Evolutionary conservation across 2,888 invertebrate genomes (phyloP).

Genomic region (Hoplodrina blanda): DNA sequence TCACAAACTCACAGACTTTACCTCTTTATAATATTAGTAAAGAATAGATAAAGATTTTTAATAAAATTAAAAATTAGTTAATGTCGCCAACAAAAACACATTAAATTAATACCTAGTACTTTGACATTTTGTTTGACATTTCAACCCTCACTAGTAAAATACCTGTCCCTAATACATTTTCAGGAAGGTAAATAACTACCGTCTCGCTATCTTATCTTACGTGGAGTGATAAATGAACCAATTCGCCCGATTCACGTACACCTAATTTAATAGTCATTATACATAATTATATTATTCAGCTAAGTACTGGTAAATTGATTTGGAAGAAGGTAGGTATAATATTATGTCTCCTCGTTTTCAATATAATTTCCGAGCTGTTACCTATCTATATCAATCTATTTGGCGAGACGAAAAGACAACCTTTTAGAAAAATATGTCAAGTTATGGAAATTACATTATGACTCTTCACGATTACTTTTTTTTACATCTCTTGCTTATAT

Average conservation of each 20-base stretch:
- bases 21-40: too few relatives aligned
- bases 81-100: conserved; percentile 27
- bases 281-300: conserved; percentile 32
- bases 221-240: conserved; percentile 54
- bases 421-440: neutral
- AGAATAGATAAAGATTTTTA: too few relatives aligned
- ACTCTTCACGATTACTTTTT: too few relatives aligned
- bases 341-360: conserved; percentile 20
- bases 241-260: conserved; percentile 51
- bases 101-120: conserved; percentile 34
- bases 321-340: conserved; percentile 1
- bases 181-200: conserved; percentile 31
- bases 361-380: conserved; percentile 13
- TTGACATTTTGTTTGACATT: conserved; percentile 39
- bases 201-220: conserved; percentile 50
- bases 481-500: too few relatives aligned
- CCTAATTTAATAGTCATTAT: conserved; percentile 41
- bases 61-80: too few relatives aligned
- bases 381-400: conserved; percentile 11
- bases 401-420: neutral
- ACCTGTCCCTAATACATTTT: conserved; percentile 42
- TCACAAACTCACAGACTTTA: too few relatives aligned
- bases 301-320: conserved; percentile 30
- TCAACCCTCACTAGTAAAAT: conserved; percentile 42
- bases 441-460: neutral